Evolutionary conservation across 2,888 invertebrate genomes (phyloP), one percentile per base, ranked within the genome.

Genomic region (Aleiodes testaceus): DNA sequence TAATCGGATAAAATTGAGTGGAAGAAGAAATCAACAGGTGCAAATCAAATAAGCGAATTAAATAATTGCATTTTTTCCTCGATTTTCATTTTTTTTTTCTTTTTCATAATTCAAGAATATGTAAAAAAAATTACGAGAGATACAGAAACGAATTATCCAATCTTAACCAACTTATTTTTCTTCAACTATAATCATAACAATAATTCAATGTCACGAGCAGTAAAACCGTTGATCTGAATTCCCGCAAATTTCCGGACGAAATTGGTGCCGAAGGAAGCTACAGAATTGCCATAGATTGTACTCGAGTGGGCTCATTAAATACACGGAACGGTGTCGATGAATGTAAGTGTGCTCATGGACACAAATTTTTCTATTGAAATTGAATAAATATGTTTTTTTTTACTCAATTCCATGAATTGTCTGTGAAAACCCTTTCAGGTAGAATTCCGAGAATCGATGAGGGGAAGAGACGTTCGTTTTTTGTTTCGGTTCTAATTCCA

Each of bases 191-290:
- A 47, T 45, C 59, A 42, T 16, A 59, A 26, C 26, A 59, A 63
- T 63, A 45, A 45, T 63, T 63, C 63, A 63, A 63, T 63, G 63
- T 63, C 63, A 63, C 45, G 22, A 45, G n/a, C 44, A 63, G 20
- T 20, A 45, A 63, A 22, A 44, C 47, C 63, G 63, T 63, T 63
- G 45, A 63, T 22, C 45, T 63, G 45, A 63, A 63, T 63, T 63
- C 44, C 45, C 63, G 20, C 63, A 44, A 63, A 63, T 63, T 45
- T 63, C 44, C 63, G 45, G 26, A 63, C 47, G 45, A 26, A 63
- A 63, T 63, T 63, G 45, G 45, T 63, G 45, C n/a, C 63, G 45
- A 44, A 63, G 63, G 45, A 63, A 63, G 44, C 59, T 59, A 30
- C 59, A 20, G 42, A 59, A 59, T 59, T 59, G 59, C 36, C 16